phyloP scores from a whole-genome alignment of 2,888 invertebrate genomes.

The Hirtodrosophila duncani region DNA sequence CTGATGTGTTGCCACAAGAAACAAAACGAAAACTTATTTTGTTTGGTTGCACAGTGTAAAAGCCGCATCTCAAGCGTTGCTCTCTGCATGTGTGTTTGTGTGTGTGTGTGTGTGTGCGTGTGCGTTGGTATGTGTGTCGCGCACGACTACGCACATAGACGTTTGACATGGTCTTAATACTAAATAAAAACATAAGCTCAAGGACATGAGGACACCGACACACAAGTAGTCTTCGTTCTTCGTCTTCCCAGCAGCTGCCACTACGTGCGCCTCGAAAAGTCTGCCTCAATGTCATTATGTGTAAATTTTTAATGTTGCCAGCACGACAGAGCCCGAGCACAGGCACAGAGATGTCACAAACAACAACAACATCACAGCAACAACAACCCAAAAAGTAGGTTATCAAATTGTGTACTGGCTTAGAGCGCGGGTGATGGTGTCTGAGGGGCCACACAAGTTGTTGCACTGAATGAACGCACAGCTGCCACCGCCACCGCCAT shows the following conservation, averaged over 20 bases:
- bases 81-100: slow-evolving; percentile 2
- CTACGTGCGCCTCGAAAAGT: slow-evolving; percentile 12
- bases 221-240: slow-evolving; percentile 18
- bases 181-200: slow-evolving; percentile 69
- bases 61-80: slow-evolving; percentile 25
- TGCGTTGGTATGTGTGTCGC: not conserved
- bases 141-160: slow-evolving; percentile 19
- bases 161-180: slow-evolving; percentile 68
- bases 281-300: slow-evolving; percentile 59
- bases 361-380: not conserved
- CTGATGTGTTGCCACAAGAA: slow-evolving; percentile 14
- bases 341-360: slow-evolving; percentile 3
- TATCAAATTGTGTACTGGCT: slow-evolving; percentile 70
- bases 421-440: slow-evolving; percentile 31
- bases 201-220: slow-evolving; percentile 44
- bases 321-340: slow-evolving; percentile 8
- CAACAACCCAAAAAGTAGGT: slow-evolving; percentile 52
- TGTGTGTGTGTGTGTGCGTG: not conserved
- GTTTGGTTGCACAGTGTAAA: slow-evolving; percentile 32
- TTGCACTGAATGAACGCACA: slow-evolving; percentile 36
- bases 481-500: slow-evolving; percentile 14
- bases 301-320: slow-evolving; percentile 69
- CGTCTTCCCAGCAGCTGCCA: not conserved
- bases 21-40: slow-evolving; percentile 42
- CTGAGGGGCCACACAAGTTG: slow-evolving; percentile 38